These are phyloP conservation scores for Elanus axillaris DNA, from an alignment of 2,113 vertebrate genomes.

Conservation along the genomic window DNA sequence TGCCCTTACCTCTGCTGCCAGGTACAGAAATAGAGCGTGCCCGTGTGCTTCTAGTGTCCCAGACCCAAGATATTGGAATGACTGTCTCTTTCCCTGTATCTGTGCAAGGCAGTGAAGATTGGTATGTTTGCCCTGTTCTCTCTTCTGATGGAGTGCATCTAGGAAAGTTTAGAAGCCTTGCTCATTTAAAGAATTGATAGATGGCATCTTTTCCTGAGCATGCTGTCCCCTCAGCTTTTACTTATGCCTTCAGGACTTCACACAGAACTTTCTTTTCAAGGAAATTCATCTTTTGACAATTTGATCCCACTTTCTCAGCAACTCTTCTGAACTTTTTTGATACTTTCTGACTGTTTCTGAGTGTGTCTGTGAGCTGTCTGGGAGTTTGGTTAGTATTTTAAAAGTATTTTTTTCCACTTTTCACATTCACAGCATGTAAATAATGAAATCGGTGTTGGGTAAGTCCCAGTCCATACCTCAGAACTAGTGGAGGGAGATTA, in stretches of 20 bases:
- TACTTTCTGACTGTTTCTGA: neutral
- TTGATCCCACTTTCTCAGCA: neutral
- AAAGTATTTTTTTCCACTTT: neutral
- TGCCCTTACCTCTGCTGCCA: neutral
- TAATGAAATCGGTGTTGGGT: neutral
- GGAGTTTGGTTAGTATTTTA: neutral
- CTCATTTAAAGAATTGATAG: neutral
- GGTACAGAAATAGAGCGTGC: accelerated
- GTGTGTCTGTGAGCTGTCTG: neutral
- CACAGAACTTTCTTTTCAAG: neutral
- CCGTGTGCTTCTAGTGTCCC: neutral
- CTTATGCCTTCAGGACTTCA: neutral
- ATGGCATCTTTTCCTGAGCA: neutral
- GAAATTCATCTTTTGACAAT: neutral
- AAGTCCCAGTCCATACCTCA: neutral
- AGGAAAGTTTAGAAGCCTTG: neutral
- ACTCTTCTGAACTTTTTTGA: neutral
- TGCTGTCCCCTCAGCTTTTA: neutral
- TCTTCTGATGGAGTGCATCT: neutral
- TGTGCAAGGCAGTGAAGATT: neutral
- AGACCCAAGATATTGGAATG: accelerated
- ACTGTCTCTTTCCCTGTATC: neutral
- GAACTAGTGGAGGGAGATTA: neutral
- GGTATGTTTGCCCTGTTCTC: neutral
- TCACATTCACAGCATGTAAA: neutral